A percentile compares a stretch with the other conserved stretches of the same genome.
Evolutionary conservation across 1,140 invertebrate genomes (phyloP).

Genomic region (Oppia nitens): DNA sequence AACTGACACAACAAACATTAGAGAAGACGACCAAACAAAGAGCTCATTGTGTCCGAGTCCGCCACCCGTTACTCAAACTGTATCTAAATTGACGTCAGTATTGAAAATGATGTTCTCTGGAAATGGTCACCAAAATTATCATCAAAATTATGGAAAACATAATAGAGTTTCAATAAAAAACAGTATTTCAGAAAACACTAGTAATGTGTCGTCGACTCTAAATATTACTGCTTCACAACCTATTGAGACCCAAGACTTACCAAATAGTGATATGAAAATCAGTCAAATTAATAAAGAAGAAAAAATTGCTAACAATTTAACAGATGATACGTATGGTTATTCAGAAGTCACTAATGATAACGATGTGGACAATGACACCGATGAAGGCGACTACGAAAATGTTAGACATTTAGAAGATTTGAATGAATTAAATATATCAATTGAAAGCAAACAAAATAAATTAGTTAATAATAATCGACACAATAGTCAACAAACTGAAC

Average conservation of each 20-base stretch:
- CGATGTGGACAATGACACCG: not conserved
- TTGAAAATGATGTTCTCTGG: slow-evolving; percentile 1
- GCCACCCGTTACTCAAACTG: not conserved
- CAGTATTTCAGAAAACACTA: too few relatives aligned
- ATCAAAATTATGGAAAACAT: not conserved
- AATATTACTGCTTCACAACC: not conserved
- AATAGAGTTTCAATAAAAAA: not conserved
- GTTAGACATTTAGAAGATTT: too few relatives aligned
- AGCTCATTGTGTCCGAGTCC: not conserved
- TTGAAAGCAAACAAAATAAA: not conserved
- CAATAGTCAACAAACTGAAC: not conserved
- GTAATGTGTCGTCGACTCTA: not conserved
- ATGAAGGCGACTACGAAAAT: not conserved
- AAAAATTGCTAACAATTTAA: not conserved
- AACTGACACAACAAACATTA: not conserved
- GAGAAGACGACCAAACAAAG: not conserved
- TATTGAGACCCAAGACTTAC: not conserved
- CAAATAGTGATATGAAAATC: not conserved
- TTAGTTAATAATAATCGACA: not conserved
- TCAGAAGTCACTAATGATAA: not conserved
- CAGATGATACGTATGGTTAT: not conserved
- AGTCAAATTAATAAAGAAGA: not conserved
- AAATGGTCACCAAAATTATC: not conserved
- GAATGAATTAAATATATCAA: too few relatives aligned
- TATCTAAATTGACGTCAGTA: not conserved